phyloP scores from a whole-genome alignment of 2,888 invertebrate species.

The Mimas tiliae region DNA sequence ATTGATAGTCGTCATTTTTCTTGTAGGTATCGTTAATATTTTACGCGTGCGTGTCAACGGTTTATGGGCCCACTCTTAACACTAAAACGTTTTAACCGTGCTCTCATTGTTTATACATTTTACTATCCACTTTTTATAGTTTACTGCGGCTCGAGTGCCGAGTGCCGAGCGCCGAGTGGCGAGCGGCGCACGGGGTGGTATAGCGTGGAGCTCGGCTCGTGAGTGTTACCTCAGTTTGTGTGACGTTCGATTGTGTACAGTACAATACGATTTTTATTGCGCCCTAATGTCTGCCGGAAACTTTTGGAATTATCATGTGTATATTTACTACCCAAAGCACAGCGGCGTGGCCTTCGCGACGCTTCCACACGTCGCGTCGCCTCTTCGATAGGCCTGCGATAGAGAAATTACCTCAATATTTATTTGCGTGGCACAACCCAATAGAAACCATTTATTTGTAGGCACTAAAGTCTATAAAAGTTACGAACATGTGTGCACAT shows the following conservation, averaged over 20 bases:
- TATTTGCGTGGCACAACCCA: not conserved
- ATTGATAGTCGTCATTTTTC: constrained; percentile 84
- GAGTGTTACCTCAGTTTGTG: constrained; percentile 11
- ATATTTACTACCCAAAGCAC: constrained; percentile 48
- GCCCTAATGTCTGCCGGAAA: constrained; percentile 57
- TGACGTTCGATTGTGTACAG: constrained; percentile 69
- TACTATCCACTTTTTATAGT: constrained; percentile 82
- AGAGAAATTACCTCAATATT: constrained; percentile 9
- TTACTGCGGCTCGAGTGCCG: constrained; percentile 74
- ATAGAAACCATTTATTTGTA: not conserved
- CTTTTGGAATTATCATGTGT: constrained; percentile 55
- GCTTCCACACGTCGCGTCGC: constrained; percentile 1
- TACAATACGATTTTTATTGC: constrained; percentile 74
- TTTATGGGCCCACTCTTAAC: constrained; percentile 83
- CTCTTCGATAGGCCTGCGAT: not conserved
- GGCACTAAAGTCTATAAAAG: not conserved
- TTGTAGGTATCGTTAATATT: constrained; percentile 83
- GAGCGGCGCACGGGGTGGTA: not conserved
- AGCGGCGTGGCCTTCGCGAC: constrained; percentile 21
- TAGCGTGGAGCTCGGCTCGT: not conserved
- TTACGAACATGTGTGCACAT: not conserved
- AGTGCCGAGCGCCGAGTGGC: not conserved
- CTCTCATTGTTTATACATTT: constrained; percentile 84
- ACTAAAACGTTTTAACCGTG: constrained; percentile 83
- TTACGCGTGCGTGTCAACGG: constrained; percentile 83